Conservation (phyloP, 2,797 vertebrate species). For the Crocidura indochinensis region DNA sequence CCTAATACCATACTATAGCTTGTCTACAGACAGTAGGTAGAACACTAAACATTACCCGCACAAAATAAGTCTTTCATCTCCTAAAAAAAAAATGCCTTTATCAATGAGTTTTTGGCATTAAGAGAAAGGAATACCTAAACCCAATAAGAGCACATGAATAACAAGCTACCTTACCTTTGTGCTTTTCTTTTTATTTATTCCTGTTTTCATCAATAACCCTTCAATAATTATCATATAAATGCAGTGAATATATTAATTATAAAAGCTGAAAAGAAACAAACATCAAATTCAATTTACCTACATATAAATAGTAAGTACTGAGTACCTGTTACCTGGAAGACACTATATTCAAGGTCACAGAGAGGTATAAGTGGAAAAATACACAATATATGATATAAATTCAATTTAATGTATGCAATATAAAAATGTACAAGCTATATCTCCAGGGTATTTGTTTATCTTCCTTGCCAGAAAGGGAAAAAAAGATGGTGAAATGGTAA, state of each 20-base stretch:
- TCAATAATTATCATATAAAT: background rate
- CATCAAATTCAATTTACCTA: conserved; percentile 42
- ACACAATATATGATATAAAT: no score
- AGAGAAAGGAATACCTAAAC: background rate
- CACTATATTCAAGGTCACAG: background rate
- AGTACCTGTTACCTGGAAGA: background rate
- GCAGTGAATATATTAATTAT: conserved; percentile 47
- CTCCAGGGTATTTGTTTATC: background rate
- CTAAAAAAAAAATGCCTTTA: background rate
- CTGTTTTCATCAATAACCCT: background rate
- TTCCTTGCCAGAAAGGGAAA: background rate
- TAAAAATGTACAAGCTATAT: no score
- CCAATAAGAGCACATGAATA: background rate
- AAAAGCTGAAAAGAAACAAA: conserved; percentile 36
- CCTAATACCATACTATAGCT: background rate
- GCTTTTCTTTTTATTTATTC: background rate
- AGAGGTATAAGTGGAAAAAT: background rate
- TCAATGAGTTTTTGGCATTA: conserved; percentile 5
- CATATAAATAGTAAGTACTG: conserved; percentile 51
- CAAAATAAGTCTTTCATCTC: conserved; percentile 8
- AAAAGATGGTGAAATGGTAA: background rate
- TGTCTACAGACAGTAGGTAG: background rate
- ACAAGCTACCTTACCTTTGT: background rate
- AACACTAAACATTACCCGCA: background rate
- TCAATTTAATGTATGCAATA: no score